A percentile compares a stretch with the other conserved stretches of the same genome.
Conservation (phyloP, 2,797 vertebrate genomes). For the Sebastes cheni region DNA sequence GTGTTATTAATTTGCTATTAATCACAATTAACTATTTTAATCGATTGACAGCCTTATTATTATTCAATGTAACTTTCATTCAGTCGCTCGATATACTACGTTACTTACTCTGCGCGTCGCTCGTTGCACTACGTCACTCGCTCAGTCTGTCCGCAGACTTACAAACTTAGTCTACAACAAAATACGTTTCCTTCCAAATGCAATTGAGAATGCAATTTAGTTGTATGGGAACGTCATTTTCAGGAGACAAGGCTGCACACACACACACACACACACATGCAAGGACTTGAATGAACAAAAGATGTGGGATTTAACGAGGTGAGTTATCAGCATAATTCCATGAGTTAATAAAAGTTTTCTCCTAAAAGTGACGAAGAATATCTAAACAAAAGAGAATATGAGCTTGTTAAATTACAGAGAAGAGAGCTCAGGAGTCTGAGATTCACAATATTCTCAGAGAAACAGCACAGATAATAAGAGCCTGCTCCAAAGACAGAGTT, state of each 20-base stretch:
- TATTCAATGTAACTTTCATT: too few species aligned
- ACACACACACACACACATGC: background rate
- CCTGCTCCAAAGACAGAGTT: conserved; percentile 4
- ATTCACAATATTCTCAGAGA: conserved; percentile 10
- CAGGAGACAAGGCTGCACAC: rapidly evolving
- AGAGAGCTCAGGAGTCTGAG: conserved; percentile 1
- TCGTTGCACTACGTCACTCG: too few species aligned
- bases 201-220: too few species aligned
- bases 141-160: rapidly evolving
- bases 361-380: conserved; percentile 9
- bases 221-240: too few species aligned
- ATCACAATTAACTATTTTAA: too few species aligned
- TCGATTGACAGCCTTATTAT: too few species aligned
- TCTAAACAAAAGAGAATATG: conserved; percentile 28
- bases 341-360: conserved; percentile 35
- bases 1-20: too few species aligned
- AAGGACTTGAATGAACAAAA: background rate
- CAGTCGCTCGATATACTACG: too few species aligned
- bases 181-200: too few species aligned
- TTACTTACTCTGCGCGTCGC: too few species aligned
- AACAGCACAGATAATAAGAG: conserved; percentile 20
- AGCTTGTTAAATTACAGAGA: background rate
- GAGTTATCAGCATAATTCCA: conserved; percentile 10
- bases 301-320: conserved; percentile 13
- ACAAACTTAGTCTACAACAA: too few species aligned